Evolutionary conservation across 1,140 invertebrate genomes (phyloP).

Genomic region (Tribolium madens): DNA sequence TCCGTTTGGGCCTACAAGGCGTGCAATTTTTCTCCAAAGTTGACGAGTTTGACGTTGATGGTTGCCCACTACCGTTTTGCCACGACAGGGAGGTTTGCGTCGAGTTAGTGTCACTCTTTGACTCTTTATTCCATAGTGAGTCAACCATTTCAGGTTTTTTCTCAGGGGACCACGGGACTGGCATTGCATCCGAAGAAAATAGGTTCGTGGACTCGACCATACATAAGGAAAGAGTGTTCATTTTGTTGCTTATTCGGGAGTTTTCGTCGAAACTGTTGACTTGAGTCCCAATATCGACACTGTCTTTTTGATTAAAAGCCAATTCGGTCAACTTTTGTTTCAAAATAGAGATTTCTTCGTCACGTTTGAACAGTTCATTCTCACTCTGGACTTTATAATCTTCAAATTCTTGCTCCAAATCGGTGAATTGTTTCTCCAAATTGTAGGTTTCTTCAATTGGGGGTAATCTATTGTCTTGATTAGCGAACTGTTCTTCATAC

Average conservation of each 20-base stretch:
- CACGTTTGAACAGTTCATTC: constrained; percentile 66
- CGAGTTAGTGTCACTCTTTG: neutral
- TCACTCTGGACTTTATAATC: constrained; percentile 68
- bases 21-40: constrained; percentile 54
- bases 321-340: constrained; percentile 67
- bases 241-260: constrained; percentile 53
- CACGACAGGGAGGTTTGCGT: neutral
- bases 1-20: constrained; percentile 61
- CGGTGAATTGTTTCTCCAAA: constrained; percentile 80
- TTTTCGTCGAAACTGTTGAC: constrained; percentile 51
- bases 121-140: neutral
- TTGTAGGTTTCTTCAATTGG: constrained; percentile 81
- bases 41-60: constrained; percentile 52
- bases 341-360: constrained; percentile 71
- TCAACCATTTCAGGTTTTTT: neutral
- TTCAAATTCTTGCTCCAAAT: constrained; percentile 79
- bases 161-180: constrained; percentile 32
- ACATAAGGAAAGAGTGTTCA: constrained; percentile 50
- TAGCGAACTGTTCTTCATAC: constrained; percentile 82
- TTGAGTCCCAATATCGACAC: constrained; percentile 53
- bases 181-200: constrained; percentile 51
- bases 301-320: constrained; percentile 50
- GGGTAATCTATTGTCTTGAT: constrained; percentile 70
- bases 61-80: neutral
- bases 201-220: constrained; percentile 53